phyloP scores from a whole-genome alignment of 2,113 vertebrate species.

The Vicugna pacos region DNA sequence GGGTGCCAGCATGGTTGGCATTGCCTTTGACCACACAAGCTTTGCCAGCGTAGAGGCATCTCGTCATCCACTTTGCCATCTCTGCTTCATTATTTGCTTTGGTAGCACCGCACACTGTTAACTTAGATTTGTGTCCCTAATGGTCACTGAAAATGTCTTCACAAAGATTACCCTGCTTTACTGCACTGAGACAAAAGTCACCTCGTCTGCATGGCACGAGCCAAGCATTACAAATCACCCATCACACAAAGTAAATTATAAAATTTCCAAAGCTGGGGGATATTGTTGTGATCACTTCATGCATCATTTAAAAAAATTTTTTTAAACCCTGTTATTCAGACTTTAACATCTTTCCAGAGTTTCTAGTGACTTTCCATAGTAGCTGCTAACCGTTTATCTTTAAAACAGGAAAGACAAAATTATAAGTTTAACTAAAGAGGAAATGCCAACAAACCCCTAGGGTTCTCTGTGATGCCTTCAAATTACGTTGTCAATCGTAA shows the following conservation, averaged over 20 bases:
- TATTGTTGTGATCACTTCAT: background rate
- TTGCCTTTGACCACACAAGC: background rate
- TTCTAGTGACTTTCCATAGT: background rate
- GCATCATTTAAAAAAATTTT: background rate
- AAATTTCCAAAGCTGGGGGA: background rate
- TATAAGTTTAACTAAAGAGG: constrained; percentile 36
- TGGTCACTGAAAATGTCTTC: background rate
- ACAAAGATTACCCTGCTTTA: background rate
- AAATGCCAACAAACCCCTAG: background rate
- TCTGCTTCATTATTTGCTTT: background rate
- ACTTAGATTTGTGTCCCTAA: background rate
- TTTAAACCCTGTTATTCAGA: background rate
- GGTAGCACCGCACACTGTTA: background rate
- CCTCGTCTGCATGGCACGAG: fast-evolving
- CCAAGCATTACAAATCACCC: background rate
- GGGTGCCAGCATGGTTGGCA: background rate
- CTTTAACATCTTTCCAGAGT: background rate
- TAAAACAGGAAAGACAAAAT: constrained; percentile 35
- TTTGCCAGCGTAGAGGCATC: fast-evolving
- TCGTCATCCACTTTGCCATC: background rate
- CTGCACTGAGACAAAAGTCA: background rate
- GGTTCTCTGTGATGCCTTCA: background rate
- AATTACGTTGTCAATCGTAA: background rate
- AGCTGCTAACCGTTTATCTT: background rate
- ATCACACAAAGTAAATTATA: background rate